Evolutionary conservation across 2,797 vertebrate species (phyloP), one percentile per base, ranked within the genome.

Genomic region (Galagoides demidoff): DNA sequence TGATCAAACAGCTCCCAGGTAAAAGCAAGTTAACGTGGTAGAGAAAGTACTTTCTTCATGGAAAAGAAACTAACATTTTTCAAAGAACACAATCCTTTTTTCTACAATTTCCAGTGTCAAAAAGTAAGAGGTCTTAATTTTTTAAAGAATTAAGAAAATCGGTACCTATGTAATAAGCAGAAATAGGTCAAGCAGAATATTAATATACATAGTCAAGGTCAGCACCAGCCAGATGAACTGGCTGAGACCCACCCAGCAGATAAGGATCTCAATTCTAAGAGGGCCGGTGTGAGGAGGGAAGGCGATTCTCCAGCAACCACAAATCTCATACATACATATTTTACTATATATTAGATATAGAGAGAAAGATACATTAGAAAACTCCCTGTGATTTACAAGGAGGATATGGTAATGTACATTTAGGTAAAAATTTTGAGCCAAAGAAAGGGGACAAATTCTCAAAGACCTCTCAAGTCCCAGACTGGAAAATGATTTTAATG

Each of bases 91-190:
- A 76, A 82, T 7, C 12, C 16, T 79, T 66, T 94, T 85, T 37
- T 94, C 7, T 76, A 74, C 29, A 17, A 49, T 34, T 27, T 68
- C 64, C 19, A 57, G 11, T 70, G 23, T 86, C 39, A 78, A 64
- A 29, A 7, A n/a, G 9, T 57, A 66, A 78, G n/a, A 17, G 39
- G 11, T 39, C 43, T 90, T 81, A 37, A 37, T 43, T 14, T 79
- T 49, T 70, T 71, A n/a, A 77, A 94, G 16, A 76, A 74, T 92
- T 92, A 14, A 89, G 43, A 92, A 89, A 61, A 79, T 11, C 66
- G 17, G 0, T 59, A 39, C 89, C 23, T 87, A 83, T 85, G 10
- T 78, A 39, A 55, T 71, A 86, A 61, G 5, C 52, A 85, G 49
- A 27, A 89, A 55, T 57, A 0, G 16, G 39, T 29, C 45, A 57